Conservation (phyloP, 2,113 vertebrate species). For the Pitta sordida region DNA sequence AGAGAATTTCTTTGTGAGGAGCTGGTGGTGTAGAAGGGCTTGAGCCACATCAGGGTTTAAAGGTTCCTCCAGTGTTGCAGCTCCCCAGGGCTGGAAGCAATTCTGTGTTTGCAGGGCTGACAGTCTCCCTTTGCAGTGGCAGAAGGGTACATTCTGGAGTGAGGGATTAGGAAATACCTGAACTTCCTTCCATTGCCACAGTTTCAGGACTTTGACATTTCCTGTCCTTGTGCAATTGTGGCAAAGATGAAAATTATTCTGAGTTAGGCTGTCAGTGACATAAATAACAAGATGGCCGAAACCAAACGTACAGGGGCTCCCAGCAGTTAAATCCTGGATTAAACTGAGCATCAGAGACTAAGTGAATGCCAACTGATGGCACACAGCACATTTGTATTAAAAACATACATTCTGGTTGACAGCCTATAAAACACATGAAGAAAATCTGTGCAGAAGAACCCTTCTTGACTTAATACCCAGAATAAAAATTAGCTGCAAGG, state of each 20-base stretch:
- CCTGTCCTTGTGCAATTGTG: conserved; percentile 6
- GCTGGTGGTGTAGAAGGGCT: neutral
- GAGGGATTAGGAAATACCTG: conserved; percentile 34
- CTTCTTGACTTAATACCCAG: neutral
- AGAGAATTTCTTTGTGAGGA: neutral
- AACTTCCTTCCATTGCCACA: neutral
- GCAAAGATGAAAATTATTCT: neutral
- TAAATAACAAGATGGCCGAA: conserved; percentile 10
- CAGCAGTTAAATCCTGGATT: conserved; percentile 2
- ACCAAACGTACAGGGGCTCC: neutral
- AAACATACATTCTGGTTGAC: neutral
- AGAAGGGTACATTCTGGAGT: neutral
- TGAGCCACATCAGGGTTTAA: neutral
- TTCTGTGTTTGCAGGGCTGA: neutral
- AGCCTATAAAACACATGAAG: neutral
- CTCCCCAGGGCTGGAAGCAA: neutral
- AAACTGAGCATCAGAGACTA: neutral
- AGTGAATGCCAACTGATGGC: neutral
- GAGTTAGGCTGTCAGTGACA: neutral
- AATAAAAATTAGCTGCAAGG: neutral
- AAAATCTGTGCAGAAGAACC: neutral
- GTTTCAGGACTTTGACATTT: neutral
- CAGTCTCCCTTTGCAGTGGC: neutral
- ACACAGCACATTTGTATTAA: neutral
- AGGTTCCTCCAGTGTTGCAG: neutral